Evolutionary conservation across 2,113 vertebrate species (phyloP), one percentile per base, ranked within the genome.

Genomic region (Taxidea taxus): DNA sequence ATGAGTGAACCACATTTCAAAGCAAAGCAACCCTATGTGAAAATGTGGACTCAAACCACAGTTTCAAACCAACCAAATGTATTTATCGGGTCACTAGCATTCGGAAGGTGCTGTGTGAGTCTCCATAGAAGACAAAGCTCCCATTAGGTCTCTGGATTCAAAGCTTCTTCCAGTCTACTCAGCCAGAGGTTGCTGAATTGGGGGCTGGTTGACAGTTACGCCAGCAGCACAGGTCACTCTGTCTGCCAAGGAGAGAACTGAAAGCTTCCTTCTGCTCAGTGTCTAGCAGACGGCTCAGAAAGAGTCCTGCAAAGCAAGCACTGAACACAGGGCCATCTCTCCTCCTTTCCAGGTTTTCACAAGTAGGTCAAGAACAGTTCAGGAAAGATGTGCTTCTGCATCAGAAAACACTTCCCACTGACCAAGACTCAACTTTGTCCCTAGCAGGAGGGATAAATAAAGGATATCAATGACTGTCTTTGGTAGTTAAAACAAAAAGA

Each of bases 1-100:
- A 95, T 54, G 90, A 98, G 14, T 37, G 87, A 94, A 56, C 44
- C 68, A 42, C 84, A 90, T 92, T 96, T 95, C 87, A 96, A 95
- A 97, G 89, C 44, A 78, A 97, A 78, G 72, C 56, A 94, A 96
- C 18, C 2, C 34, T 87, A 62, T 89, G 64, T 70, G 42, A 90
- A 87, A 94, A 92, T 66, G 2, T 94, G 90, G 16, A 49, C 42
- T 93, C 49, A 58, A 96, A 90, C 2, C 23, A 82, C 58, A 77
- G 37, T 93, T 94, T 94, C 49, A 97, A 83, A 94, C 18, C 29
- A 29, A 85, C 95, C 49, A 87, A 75, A 96, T 92, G 18, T 85
- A 90, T 68, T 87, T 74, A 68, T 15, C 49, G 56, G 56, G 23
- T 70, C 68, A 54, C 15, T 49, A 27, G 20, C 42, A 75, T 64